Base-by-base conservation (phyloP, 2,113 vertebrate genomes). In the Setophaga kirtlandii region DNA sequence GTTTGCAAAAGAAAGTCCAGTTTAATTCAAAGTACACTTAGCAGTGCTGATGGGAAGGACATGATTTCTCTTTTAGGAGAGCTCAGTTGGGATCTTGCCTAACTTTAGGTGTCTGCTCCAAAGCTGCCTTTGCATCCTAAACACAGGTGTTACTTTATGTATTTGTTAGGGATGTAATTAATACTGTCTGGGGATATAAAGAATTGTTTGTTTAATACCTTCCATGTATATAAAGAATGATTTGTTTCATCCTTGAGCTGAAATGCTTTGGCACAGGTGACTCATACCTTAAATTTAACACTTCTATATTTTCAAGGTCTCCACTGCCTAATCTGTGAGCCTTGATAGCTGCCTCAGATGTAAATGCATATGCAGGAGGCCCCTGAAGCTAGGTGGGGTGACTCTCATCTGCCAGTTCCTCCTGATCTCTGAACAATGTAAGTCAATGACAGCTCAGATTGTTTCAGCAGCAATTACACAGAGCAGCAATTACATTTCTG, bases 401-500 rank as follows among this genome's bases (percentile, higher is more conserved):
- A 94, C 65, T 96, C 83, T 89, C 89, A 94, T 89, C 93, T 97
- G 95, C 94, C 86, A 90, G 89, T 92, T 92, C 81, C 93, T 89
- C 56, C 83, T 96, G 94, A 96, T 75, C 80, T 41, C 60, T 81
- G 95, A 96, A 97, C 94, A 97, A 83, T 90, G 56, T 79, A 92
- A 83, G 76, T 89, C 91, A 92, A 11, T 94, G 95, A 94, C 96
- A 97, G 94, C 95, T 96, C 55, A 74, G 91, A 94, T 96, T 92
- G 80, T 90, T 95, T 93, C 95, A 91, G 89, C 80, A 89, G 93
- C 91, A 93, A 95, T 96, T 94, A 94, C 88, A 79, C 68, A 86
- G 94, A 94, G 76, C 89, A 86, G 92, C 95, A 94, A 97, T 97
- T 92, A 96, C 91, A 86, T 86, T 95, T 93, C 76, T 97, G 79